phyloP scores from a whole-genome alignment of 2,113 vertebrate species.

The Cepphus grylle region DNA sequence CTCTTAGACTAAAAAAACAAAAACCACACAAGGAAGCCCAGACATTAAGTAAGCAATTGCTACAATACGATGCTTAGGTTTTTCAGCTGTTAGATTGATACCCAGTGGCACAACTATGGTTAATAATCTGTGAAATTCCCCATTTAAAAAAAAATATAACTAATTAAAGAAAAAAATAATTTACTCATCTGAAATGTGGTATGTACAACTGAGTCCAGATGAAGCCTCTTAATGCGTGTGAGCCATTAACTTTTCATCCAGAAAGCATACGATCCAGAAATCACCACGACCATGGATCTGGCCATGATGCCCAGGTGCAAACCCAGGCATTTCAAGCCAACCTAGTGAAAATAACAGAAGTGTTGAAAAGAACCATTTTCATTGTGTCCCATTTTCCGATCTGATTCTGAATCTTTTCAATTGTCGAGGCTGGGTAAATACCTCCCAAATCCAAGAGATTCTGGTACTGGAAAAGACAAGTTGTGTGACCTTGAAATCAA shows the following conservation, averaged over 20 bases:
- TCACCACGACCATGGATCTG: not conserved
- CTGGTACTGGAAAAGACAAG: not conserved
- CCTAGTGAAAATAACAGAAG: not conserved
- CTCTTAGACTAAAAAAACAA: not conserved
- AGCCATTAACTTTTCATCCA: not conserved
- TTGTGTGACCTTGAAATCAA: not conserved
- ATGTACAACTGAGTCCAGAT: not conserved
- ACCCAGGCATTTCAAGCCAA: not conserved
- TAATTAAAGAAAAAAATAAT: not conserved
- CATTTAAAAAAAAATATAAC: not conserved
- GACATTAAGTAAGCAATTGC: not conserved
- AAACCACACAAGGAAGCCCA: not conserved
- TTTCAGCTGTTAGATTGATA: conserved; percentile 17
- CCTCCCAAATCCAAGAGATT: not conserved
- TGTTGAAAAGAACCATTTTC: not conserved
- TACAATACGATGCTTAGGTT: not conserved
- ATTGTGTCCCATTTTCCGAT: not conserved
- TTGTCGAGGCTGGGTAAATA: not conserved
- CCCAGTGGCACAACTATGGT: not conserved
- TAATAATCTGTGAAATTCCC: conserved; percentile 4
- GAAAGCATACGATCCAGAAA: not conserved
- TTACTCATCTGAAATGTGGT: not conserved
- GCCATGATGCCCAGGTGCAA: not conserved
- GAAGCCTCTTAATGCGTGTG: not conserved
- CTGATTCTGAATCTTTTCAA: not conserved